Conservation (phyloP, 2,888 invertebrate species). For the Exephanes ischioxanthus region DNA sequence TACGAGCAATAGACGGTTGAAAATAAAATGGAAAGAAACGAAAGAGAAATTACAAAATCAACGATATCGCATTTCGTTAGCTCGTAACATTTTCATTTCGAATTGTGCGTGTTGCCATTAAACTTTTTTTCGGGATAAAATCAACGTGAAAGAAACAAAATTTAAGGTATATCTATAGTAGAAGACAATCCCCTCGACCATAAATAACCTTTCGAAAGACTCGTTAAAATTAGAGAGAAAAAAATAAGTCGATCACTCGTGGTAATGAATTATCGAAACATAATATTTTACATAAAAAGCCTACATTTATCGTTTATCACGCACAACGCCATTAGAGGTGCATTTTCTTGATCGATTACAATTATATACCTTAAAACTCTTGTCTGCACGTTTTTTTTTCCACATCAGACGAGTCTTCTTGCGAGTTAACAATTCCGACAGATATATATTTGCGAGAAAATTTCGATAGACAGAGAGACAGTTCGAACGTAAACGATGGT, state of each 20-base stretch:
- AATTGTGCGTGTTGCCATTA: constrained; percentile 61
- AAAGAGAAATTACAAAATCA: constrained; percentile 41
- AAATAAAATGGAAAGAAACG: constrained; percentile 8
- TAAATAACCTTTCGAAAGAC: not conserved
- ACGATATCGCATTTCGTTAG: constrained; percentile 43
- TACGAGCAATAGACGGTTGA: constrained; percentile 56
- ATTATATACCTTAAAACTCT: constrained; percentile 29
- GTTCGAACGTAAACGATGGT: constrained; percentile 65
- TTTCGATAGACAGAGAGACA: constrained; percentile 25
- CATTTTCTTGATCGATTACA: constrained; percentile 35
- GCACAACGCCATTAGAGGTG: constrained; percentile 27
- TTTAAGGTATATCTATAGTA: not conserved
- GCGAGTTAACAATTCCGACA: constrained; percentile 42
- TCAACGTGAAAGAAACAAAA: not conserved
- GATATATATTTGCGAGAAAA: constrained; percentile 7
- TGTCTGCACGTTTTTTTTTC: constrained; percentile 1
- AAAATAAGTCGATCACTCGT: not conserved
- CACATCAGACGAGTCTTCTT: constrained; percentile 19
- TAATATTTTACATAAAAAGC: constrained; percentile 46
- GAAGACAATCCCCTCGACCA: constrained; percentile 4
- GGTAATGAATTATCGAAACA: constrained; percentile 7
- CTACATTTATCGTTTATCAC: constrained; percentile 25
- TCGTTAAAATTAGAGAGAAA: not conserved
- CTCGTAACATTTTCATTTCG: constrained; percentile 49
- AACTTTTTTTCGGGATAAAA: constrained; percentile 36